phyloP scores from a whole-genome alignment of 2,797 vertebrate species.

The Myiothlypis coronata region DNA sequence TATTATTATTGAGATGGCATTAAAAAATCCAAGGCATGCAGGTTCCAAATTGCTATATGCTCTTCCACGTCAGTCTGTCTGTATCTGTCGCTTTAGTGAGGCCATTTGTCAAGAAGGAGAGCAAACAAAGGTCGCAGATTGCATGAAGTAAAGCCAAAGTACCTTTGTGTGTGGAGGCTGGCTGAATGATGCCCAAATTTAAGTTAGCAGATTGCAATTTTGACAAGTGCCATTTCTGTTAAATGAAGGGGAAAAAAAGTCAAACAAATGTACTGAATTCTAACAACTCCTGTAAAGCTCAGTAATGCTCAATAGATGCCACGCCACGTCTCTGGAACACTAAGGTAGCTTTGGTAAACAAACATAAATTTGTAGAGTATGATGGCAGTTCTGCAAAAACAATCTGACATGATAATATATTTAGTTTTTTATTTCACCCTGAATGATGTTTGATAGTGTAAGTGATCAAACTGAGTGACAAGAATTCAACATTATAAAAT shows the following conservation, averaged over 20 bases:
- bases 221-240: not conserved
- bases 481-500: not conserved
- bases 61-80: not conserved
- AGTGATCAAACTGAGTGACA: not conserved
- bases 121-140: not conserved
- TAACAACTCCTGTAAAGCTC: not conserved
- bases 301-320: not conserved
- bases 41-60: not conserved
- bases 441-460: not conserved
- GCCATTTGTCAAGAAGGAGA: constrained; percentile 8
- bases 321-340: rapidly evolving
- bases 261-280: not conserved
- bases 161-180: not conserved
- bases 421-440: not conserved
- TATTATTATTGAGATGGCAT: constrained; percentile 23
- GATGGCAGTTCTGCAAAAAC: not conserved
- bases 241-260: not conserved
- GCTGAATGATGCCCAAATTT: not conserved
- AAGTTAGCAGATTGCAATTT: not conserved
- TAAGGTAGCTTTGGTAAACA: not conserved
- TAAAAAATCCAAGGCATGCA: not conserved
- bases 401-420: not conserved
- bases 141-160: not conserved
- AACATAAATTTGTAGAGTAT: not conserved
- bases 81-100: not conserved